Evolutionary conservation across 2,113 vertebrate species (phyloP).

Genomic region (Ia io): DNA sequence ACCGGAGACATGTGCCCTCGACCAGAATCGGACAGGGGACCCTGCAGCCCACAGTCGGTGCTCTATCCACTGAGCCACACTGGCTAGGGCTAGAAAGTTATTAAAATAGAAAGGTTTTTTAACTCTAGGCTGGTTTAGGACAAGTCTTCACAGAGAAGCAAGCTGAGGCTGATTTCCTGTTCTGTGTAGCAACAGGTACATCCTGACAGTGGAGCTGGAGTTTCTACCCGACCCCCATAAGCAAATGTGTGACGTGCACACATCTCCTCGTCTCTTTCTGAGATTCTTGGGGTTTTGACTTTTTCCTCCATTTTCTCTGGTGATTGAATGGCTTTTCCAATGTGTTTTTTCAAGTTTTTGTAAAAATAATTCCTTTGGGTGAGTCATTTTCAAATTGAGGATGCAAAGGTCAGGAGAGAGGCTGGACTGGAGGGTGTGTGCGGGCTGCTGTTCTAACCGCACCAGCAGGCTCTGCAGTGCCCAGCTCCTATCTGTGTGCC

Average conservation of each 20-base stretch:
- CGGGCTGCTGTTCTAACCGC: not conserved
- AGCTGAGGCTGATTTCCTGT: not conserved
- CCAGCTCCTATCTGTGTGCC: not conserved
- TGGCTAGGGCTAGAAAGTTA: not conserved
- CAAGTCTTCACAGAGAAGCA: not conserved
- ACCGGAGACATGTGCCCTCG: too few relatives aligned
- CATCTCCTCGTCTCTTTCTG: not conserved
- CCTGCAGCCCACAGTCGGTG: too few relatives aligned
- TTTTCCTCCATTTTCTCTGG: not conserved
- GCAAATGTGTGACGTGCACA: not conserved
- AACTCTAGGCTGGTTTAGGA: not conserved
- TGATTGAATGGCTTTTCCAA: not conserved
- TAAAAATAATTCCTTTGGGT: not conserved
- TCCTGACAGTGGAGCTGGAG: not conserved
- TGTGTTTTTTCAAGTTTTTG: not conserved
- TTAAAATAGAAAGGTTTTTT: not conserved
- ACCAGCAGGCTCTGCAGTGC: not conserved
- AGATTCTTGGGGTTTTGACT: not conserved
- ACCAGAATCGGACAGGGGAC: too few relatives aligned
- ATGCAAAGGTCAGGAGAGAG: not conserved
- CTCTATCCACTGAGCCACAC: too few relatives aligned
- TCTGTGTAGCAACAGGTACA: not conserved
- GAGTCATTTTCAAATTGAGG: constrained; percentile 4
- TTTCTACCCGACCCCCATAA: not conserved
- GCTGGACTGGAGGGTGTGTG: not conserved